Evolutionary conservation across 2,888 invertebrate genomes (phyloP).

Genomic region (Leptarthrus brevirostris): DNA sequence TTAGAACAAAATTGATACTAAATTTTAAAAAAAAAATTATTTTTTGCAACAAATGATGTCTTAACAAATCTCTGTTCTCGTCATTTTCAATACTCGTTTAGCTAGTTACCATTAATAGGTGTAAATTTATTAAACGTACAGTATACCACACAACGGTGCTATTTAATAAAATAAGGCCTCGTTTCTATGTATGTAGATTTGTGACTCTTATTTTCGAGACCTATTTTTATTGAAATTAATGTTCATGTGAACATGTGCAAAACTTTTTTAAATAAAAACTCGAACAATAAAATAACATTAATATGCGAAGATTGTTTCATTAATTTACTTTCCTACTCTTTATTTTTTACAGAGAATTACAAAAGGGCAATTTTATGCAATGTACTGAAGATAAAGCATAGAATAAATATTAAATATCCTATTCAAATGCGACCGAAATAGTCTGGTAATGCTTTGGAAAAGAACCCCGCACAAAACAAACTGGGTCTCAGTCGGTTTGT

Average conservation of each 20-base stretch:
- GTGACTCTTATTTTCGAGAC: constrained; percentile 10
- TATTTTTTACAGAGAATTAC: no score
- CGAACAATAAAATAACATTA: constrained; percentile 37
- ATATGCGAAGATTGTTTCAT: background rate
- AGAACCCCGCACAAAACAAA: no score
- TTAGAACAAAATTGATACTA: background rate
- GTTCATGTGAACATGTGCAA: constrained; percentile 35
- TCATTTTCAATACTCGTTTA: constrained; percentile 50
- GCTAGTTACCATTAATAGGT: constrained; percentile 53
- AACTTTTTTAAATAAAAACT: constrained; percentile 23
- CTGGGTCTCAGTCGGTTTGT: no score
- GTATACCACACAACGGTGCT: constrained; percentile 52
- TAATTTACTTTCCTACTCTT: no score
- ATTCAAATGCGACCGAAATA: no score
- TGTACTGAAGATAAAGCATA: no score
- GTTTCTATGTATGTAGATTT: constrained; percentile 9
- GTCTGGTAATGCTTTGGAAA: no score
- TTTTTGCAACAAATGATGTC: background rate
- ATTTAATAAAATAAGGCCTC: constrained; percentile 42
- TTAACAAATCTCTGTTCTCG: constrained; percentile 38
- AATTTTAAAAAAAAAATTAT: background rate
- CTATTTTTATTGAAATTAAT: constrained; percentile 21
- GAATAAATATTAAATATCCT: no score
- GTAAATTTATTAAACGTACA: constrained; percentile 40
- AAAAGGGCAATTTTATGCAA: no score